phyloP scores from a whole-genome alignment of 1,140 invertebrate species.

The Calliphora vicina region DNA sequence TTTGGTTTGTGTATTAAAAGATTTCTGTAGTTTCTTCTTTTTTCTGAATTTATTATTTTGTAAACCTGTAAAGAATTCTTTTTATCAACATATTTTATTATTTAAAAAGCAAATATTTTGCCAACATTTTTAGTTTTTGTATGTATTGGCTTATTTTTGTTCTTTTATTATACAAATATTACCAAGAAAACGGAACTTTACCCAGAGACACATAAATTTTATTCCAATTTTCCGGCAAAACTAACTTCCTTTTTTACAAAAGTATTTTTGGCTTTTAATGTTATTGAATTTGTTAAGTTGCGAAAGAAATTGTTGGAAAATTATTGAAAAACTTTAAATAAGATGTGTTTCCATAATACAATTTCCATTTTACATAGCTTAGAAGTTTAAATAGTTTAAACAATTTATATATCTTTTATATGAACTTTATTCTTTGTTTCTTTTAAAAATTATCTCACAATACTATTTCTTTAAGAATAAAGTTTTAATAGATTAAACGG shows the following conservation, averaged over 20 bases:
- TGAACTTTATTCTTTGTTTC: too few species aligned
- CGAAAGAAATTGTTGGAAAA: background rate
- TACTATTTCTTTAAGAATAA: too few species aligned
- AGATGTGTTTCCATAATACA: too few species aligned
- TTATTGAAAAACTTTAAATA: background rate
- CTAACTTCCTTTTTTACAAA: background rate
- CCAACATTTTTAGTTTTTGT: background rate
- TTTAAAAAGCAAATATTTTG: background rate
- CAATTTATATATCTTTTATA: too few species aligned
- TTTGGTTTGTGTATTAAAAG: background rate
- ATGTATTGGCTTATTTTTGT: too few species aligned
- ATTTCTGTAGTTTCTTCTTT: background rate
- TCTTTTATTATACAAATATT: background rate
- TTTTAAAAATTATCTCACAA: too few species aligned
- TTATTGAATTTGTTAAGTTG: conserved; percentile 1
- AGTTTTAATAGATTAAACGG: too few species aligned
- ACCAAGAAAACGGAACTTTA: background rate
- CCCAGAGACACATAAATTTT: conserved; percentile 31
- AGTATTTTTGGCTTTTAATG: background rate
- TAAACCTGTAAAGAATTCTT: background rate
- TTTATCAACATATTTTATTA: background rate
- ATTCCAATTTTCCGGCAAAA: conserved; percentile 35
- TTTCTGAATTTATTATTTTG: background rate
- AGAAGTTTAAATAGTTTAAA: too few species aligned
- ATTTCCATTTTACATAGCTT: too few species aligned